Evolutionary conservation across 92 coral and sea anemone genomes (phyloP), one percentile per base, ranked within the genome.

Genomic region (Palythoa grandis): DNA sequence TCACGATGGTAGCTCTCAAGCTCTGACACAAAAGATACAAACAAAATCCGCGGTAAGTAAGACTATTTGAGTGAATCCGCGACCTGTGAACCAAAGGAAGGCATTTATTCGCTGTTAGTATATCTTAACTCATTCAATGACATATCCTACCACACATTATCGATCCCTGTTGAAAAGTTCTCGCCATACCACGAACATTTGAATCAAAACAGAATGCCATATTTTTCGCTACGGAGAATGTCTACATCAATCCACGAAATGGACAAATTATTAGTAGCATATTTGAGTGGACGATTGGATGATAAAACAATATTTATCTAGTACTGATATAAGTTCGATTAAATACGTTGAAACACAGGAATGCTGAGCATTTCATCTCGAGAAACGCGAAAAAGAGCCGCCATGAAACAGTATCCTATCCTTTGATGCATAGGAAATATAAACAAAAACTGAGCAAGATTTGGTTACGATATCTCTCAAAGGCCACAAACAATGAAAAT

Each of bases 21-120:
- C 58, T 80, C 85, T 80, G 85, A 43, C 74, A 80, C 68, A 66
- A 48, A 80, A 35, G 74, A 80, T 80, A 80, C 47, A 40, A 80
- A 79, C 38, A 79, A 79, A 79, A 79, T 65, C 72, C 13, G 23
- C 38, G 60, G 63, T 79, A 61, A 77, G 82, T 37, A 17, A 60
- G 38, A 66, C 1, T 80, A 61, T 80, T 47, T 47, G 74, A 43
- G 43, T 52, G 75, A 80, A 66, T 57, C 48, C 12, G 48, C 72
- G 75, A 66, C 85, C 85, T 80, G 85, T 66, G 40, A 69, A 65
- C 43, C 74, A 43, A 79, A 67, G 22, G 47, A 61, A 80, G 12
- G 63, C 15, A 16, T 47, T 80, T 67, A n/a, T 65, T 65, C 58
- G 20, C 58, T 66, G 61, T 47, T 67, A 80, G 29, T 66, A 48